Conservation (phyloP, 1,140 invertebrate genomes). For the Melipona quadrifasciata region DNA sequence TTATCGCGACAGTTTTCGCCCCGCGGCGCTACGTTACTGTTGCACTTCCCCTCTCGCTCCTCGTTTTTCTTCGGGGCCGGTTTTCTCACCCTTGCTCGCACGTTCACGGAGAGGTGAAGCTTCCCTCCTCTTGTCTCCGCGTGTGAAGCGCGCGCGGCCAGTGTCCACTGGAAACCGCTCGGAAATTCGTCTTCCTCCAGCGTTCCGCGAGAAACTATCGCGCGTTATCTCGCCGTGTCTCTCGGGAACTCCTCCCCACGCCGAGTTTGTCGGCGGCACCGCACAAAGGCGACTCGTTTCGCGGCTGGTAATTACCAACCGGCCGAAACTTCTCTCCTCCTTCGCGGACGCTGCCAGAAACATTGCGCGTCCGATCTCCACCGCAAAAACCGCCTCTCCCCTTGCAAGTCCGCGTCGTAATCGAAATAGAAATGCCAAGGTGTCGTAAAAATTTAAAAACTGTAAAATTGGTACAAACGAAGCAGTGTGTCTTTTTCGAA, state of each 20-base stretch:
- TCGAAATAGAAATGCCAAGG: too few relatives aligned
- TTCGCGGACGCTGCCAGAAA: conserved; percentile 16
- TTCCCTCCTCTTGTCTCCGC: not conserved
- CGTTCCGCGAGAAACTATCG: conserved; percentile 26
- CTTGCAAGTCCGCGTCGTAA: not conserved
- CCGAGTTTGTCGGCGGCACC: conserved; percentile 40
- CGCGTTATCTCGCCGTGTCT: conserved; percentile 50
- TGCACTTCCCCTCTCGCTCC: conserved; percentile 40
- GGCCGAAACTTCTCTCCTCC: not conserved
- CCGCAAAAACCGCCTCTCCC: not conserved
- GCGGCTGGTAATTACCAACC: conserved; percentile 58
- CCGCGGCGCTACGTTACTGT: conserved; percentile 40
- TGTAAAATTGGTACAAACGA: too few relatives aligned
- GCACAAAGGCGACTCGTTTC: conserved; percentile 25
- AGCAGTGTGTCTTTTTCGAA: not conserved
- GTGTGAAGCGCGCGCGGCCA: conserved; percentile 28
- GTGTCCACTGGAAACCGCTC: conserved; percentile 22
- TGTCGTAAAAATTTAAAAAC: too few relatives aligned
- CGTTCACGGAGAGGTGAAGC: not conserved
- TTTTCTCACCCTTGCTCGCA: conserved; percentile 14
- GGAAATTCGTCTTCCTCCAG: conserved; percentile 48
- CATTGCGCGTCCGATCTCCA: too few relatives aligned
- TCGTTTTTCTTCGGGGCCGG: conserved; percentile 40
- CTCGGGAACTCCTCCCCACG: conserved; percentile 33
- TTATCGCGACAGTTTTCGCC: conserved; percentile 61